These are phyloP conservation scores for Carollia perspicillata DNA, from an alignment of 2,113 vertebrate genomes.

Conservation along the genomic window DNA sequence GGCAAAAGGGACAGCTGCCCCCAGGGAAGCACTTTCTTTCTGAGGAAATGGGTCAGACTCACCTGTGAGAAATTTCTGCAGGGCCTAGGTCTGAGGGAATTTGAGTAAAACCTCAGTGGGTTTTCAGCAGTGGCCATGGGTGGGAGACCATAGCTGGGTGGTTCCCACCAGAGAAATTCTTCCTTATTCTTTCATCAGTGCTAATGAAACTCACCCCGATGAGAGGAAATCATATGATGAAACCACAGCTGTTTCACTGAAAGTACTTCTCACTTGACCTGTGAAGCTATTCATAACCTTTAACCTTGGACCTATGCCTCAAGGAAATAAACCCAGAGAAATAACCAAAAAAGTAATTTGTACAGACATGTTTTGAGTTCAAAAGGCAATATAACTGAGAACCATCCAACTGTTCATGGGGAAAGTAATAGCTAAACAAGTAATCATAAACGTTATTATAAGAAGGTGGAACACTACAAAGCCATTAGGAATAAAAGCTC, in stretches of 20 bases:
- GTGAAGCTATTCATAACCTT: constrained; percentile 14
- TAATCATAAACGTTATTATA: background rate
- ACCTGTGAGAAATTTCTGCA: constrained; percentile 35
- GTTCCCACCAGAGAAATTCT: constrained; percentile 53
- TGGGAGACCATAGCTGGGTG: constrained; percentile 14
- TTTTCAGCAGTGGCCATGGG: constrained; percentile 22
- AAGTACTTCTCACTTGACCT: constrained; percentile 52
- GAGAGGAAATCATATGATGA: constrained; percentile 64
- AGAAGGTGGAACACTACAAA: background rate
- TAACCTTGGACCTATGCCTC: background rate
- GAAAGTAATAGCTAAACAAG: background rate
- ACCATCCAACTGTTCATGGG: background rate
- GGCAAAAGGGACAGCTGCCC: background rate
- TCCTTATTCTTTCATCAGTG: constrained; percentile 11
- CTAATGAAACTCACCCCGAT: constrained; percentile 60
- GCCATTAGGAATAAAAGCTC: background rate
- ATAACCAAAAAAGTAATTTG: background rate
- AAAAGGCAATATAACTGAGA: background rate
- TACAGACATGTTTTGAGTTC: background rate
- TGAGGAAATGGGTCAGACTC: background rate
- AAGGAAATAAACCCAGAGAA: constrained; percentile 18
- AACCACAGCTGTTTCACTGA: constrained; percentile 62
- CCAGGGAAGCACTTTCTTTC: background rate
- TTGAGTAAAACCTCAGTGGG: constrained; percentile 42
- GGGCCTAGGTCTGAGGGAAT: background rate